Evolutionary conservation across 2,113 vertebrate species (phyloP).

Genomic region (Callorhinus ursinus): DNA sequence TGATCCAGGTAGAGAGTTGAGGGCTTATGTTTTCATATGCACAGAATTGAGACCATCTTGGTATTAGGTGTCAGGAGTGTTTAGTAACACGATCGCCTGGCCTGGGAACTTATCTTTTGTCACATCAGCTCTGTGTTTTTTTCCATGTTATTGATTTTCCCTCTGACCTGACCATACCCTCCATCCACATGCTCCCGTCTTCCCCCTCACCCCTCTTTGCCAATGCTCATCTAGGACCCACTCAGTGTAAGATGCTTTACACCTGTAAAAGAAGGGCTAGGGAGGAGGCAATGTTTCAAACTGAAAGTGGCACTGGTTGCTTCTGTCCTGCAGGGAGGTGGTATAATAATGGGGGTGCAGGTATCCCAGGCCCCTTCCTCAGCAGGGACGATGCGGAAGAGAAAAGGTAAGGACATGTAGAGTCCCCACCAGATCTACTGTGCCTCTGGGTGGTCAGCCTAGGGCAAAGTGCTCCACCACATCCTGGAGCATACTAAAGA

Average conservation of each 20-base stretch:
- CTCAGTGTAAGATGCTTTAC: background rate
- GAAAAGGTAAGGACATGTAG: background rate
- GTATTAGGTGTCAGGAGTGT: too few species aligned
- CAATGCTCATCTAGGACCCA: background rate
- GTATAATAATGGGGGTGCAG: rapidly evolving
- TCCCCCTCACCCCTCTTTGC: rapidly evolving
- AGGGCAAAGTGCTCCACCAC: background rate
- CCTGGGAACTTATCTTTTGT: background rate
- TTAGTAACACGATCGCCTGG: background rate
- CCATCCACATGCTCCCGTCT: too few species aligned
- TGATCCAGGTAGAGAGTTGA: background rate
- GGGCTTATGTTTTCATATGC: background rate
- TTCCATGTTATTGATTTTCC: background rate
- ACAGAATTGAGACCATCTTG: too few species aligned
- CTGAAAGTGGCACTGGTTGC: background rate
- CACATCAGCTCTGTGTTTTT: background rate
- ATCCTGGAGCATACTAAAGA: background rate
- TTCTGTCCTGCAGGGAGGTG: background rate
- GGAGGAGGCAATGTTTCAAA: background rate
- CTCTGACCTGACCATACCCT: background rate
- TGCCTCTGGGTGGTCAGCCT: background rate
- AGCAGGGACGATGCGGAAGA: background rate
- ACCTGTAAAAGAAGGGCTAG: background rate
- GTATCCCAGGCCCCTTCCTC: background rate
- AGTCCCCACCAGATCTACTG: too few species aligned